Evolutionary conservation across 2,113 vertebrate species (phyloP).

Genomic region (Seriola dumerili): DNA sequence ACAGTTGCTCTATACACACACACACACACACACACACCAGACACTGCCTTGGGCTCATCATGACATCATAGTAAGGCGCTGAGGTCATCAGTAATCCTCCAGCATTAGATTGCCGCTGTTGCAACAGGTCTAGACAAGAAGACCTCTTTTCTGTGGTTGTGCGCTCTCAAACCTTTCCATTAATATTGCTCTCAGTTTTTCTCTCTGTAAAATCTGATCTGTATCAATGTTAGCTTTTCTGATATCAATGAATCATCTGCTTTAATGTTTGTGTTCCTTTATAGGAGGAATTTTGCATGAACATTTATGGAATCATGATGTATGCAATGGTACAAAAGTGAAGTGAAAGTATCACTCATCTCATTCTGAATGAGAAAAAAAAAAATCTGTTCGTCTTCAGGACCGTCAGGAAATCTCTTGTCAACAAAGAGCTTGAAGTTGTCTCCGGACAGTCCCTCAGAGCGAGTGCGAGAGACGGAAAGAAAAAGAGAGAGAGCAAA

Average conservation of each 20-base stretch:
- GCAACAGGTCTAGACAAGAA: constrained; percentile 81
- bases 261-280: neutral
- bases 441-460: constrained; percentile 42
- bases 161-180: constrained; percentile 29
- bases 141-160: constrained; percentile 29
- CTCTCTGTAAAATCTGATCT: constrained; percentile 12
- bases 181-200: constrained; percentile 19
- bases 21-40: constrained; percentile 49
- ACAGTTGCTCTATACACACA: constrained; percentile 27
- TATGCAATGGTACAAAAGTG: neutral
- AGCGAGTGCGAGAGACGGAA: constrained; percentile 1
- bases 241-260: neutral
- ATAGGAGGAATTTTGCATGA: neutral
- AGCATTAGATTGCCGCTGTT: constrained; percentile 58
- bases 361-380: neutral
- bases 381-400: constrained; percentile 22
- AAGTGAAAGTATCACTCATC: neutral
- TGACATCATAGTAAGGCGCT: constrained; percentile 82
- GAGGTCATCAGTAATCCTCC: constrained; percentile 81
- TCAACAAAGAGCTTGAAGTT: constrained; percentile 59
- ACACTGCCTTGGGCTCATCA: constrained; percentile 73
- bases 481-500: constrained; percentile 12
- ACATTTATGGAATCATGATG: neutral
- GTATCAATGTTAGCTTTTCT: neutral
- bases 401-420: constrained; percentile 53